A percentile compares a stretch with the other conserved stretches of the same genome.
These are phyloP conservation scores for Meteorus colon DNA, from an alignment of 2,888 invertebrate genomes.

Conservation along the genomic window DNA sequence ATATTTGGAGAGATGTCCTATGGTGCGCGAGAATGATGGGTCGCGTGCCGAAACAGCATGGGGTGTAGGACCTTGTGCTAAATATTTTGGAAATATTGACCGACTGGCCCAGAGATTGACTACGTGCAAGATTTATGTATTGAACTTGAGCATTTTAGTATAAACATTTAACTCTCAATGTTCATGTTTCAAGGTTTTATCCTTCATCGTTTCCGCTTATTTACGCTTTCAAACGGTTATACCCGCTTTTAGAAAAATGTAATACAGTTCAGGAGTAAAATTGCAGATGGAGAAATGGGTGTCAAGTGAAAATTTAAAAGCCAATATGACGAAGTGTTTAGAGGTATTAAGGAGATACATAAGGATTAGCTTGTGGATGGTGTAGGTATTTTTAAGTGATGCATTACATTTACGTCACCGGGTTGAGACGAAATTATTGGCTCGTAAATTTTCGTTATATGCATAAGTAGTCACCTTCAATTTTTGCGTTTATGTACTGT, in stretches of 20 bases:
- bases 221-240: neutral
- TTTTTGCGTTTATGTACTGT: neutral
- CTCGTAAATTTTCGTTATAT: neutral
- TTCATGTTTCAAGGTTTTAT: conserved; percentile 4
- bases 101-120: conserved; percentile 46
- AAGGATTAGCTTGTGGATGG: neutral
- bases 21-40: conserved; percentile 19
- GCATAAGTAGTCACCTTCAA: neutral
- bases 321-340: neutral
- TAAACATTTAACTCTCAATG: conserved; percentile 1
- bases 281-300: neutral
- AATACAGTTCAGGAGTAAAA: no score
- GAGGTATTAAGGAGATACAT: neutral
- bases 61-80: conserved; percentile 52
- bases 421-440: conserved; percentile 4
- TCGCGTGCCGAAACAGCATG: conserved; percentile 38
- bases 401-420: conserved; percentile 4
- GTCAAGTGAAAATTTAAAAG: neutral
- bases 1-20: conserved; percentile 34
- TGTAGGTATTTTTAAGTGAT: neutral
- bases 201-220: conserved; percentile 1
- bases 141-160: neutral
- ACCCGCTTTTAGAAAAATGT: neutral
- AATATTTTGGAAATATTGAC: conserved; percentile 69
- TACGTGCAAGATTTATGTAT: neutral